These are phyloP conservation scores for Phalanger gymnotis DNA, from an alignment of 2,797 vertebrate genomes.

Conservation along the genomic window DNA sequence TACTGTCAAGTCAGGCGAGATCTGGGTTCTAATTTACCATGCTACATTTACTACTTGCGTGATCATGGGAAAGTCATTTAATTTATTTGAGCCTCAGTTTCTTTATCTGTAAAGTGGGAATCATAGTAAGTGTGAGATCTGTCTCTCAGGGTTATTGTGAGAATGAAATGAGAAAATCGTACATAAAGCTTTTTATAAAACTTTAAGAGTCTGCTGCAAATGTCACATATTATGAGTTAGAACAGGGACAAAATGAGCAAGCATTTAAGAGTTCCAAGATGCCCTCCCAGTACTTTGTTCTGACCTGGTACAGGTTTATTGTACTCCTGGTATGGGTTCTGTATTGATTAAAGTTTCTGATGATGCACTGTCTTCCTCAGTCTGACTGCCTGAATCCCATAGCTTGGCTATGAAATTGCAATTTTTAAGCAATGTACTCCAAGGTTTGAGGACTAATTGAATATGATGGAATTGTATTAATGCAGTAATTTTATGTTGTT, in stretches of 20 bases:
- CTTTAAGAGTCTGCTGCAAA: not conserved
- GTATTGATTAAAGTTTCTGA: not conserved
- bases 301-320: not conserved
- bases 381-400: not conserved
- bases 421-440: constrained; percentile 16
- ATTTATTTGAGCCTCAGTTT: not conserved
- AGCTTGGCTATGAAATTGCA: constrained; percentile 9
- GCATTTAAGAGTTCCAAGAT: not conserved
- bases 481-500: constrained; percentile 23
- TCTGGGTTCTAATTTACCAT: not conserved
- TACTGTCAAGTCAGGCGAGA: not conserved
- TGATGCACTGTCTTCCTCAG: not conserved
- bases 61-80: not conserved
- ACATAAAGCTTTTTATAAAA: not conserved
- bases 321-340: not conserved
- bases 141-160: not conserved
- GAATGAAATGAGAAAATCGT: not conserved
- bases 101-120: not conserved
- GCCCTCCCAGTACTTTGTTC: not conserved
- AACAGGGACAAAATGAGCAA: constrained; percentile 18
- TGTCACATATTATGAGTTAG: not conserved
- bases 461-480: not conserved
- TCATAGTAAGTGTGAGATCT: not conserved
- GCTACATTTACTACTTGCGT: not conserved
- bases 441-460: not conserved